These are phyloP conservation scores for Hyposmocoma kahamanoa DNA, from an alignment of 1,140 invertebrate species.

Conservation along the genomic window DNA sequence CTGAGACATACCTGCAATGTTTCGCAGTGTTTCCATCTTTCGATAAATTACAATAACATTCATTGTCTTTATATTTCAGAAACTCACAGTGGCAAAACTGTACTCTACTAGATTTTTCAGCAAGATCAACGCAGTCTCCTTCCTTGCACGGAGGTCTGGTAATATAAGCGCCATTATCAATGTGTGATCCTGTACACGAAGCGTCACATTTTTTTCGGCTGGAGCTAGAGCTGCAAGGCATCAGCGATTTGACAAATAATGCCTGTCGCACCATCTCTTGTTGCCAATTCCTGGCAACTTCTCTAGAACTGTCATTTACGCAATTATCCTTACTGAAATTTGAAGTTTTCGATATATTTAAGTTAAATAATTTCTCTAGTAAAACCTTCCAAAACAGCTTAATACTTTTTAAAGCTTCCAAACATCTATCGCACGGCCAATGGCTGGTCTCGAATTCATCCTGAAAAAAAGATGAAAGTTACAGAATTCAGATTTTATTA, in stretches of 20 bases:
- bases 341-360: constrained; percentile 30
- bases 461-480: too few relatives aligned
- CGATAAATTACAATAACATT: neutral
- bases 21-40: neutral
- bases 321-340: constrained; percentile 13
- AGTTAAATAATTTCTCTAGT: constrained; percentile 45
- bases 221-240: neutral
- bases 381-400: constrained; percentile 64
- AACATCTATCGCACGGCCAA: constrained; percentile 61
- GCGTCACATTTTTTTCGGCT: too few relatives aligned
- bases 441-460: constrained; percentile 57
- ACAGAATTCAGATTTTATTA: too few relatives aligned
- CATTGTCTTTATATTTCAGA: neutral
- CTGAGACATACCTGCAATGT: too few relatives aligned
- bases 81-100: neutral
- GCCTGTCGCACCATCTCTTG: constrained; percentile 46
- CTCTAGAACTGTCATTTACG: constrained; percentile 22
- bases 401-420: constrained; percentile 53
- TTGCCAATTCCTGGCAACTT: constrained; percentile 41
- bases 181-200: too few relatives aligned
- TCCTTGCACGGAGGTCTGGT: neutral
- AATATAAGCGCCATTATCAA: too few relatives aligned
- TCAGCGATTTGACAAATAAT: constrained; percentile 27
- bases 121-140: neutral
- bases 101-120: neutral